phyloP scores from a whole-genome alignment of 2,888 invertebrate species.

The Erebia aethiops region DNA sequence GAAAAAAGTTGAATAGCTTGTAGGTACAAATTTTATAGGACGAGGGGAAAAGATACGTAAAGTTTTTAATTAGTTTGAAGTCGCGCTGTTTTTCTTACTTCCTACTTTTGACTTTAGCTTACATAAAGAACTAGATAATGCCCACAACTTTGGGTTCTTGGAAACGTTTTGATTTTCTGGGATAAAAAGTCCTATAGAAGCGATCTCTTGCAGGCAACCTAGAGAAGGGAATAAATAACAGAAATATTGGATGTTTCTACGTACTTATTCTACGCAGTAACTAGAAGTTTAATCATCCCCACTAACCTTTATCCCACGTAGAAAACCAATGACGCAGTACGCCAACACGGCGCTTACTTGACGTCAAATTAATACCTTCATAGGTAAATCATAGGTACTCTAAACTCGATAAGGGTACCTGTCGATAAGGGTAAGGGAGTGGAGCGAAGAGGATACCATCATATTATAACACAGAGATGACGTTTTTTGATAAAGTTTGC shows the following conservation, averaged over 20 bases:
- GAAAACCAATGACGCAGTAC: not conserved
- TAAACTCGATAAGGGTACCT: not conserved
- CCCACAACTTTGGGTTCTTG: no score
- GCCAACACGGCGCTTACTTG: conserved; percentile 1
- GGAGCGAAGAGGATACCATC: no score
- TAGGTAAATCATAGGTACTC: not conserved
- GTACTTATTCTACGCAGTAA: not conserved
- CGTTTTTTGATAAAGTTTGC: no score
- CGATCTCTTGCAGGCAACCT: no score
- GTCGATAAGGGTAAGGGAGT: no score
- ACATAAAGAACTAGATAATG: not conserved
- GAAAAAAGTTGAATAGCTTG: conserved; percentile 28
- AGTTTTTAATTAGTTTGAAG: conserved; percentile 24
- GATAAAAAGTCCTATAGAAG: no score
- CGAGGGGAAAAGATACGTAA: conserved; percentile 17
- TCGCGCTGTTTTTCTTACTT: not conserved
- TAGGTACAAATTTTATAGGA: conserved; percentile 4
- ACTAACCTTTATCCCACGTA: not conserved
- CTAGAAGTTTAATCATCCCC: not conserved
- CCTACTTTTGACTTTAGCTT: not conserved
- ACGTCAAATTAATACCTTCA: not conserved
- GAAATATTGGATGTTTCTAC: no score
- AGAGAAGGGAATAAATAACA: no score
- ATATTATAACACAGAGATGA: no score
- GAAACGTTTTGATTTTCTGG: no score